These are phyloP conservation scores for Drosophila neotestacea DNA, from an alignment of 2,888 invertebrate genomes.

Conservation along the genomic window DNA sequence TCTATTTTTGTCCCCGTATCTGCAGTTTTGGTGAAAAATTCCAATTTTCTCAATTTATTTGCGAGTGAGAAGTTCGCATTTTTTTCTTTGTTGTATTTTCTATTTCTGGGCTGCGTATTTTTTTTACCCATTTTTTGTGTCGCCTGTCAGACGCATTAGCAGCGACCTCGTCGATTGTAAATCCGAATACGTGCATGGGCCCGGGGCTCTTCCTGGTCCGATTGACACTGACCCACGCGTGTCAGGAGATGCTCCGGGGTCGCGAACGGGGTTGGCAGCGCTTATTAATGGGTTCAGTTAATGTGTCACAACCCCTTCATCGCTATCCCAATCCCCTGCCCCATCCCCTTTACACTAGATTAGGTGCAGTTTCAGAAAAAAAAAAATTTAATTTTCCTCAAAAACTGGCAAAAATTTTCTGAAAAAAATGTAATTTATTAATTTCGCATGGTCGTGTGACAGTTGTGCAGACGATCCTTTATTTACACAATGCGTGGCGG, in stretches of 20 bases:
- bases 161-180: constrained; percentile 24
- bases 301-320: constrained; percentile 82
- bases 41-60: constrained; percentile 26
- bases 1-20: constrained; percentile 53
- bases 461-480: constrained; percentile 73
- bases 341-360: constrained; percentile 53
- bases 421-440: constrained; percentile 71
- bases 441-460: constrained; percentile 73
- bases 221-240: constrained; percentile 73
- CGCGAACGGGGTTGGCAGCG: constrained; percentile 78
- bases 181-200: constrained; percentile 22
- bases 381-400: constrained; percentile 60
- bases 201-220: constrained; percentile 15
- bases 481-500: constrained; percentile 73
- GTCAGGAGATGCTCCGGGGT: constrained; percentile 61
- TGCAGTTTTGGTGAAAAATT: constrained; percentile 77
- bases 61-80: constrained; percentile 50
- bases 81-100: constrained; percentile 37
- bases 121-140: constrained; percentile 58
- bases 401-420: constrained; percentile 71
- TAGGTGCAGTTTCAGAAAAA: constrained; percentile 45
- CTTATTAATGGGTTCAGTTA: constrained; percentile 84
- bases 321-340: constrained; percentile 17
- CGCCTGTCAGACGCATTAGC: constrained; percentile 54
- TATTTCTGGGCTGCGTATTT: constrained; percentile 41